These are phyloP conservation scores for Chelonia mydas DNA, from an alignment of 2,797 vertebrate species.

Conservation along the genomic window DNA sequence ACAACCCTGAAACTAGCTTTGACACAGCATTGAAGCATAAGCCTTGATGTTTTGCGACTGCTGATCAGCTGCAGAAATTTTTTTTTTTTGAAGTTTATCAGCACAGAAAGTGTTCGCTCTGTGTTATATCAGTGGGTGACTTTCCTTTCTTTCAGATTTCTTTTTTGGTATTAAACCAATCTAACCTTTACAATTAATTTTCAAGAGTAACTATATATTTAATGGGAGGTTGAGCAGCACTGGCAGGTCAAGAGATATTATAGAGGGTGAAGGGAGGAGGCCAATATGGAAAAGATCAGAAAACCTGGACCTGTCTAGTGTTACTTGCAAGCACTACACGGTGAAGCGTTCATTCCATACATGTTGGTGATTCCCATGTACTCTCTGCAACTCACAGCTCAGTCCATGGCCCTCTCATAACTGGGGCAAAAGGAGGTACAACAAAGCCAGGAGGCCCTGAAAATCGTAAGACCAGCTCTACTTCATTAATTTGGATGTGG, in stretches of 20 bases:
- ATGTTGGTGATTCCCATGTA: not conserved
- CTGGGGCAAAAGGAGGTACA: not conserved
- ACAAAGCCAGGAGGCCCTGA: not conserved
- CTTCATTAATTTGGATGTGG: not conserved
- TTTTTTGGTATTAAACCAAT: constrained; percentile 33
- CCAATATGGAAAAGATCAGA: not conserved
- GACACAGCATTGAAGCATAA: fast-evolving
- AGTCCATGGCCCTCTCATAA: constrained; percentile 30
- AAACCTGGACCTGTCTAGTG: not conserved
- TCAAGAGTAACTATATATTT: constrained; percentile 4
- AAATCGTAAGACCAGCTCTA: not conserved
- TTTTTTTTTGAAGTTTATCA: not conserved
- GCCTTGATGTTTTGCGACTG: not conserved
- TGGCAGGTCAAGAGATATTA: constrained; percentile 18
- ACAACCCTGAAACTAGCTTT: not conserved
- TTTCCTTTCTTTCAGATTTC: constrained; percentile 23
- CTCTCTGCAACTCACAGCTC: constrained; percentile 9
- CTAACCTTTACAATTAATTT: constrained; percentile 37
- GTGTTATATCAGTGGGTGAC: not conserved
- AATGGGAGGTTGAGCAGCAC: constrained; percentile 13
- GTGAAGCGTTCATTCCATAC: not conserved
- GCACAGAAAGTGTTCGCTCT: not conserved
- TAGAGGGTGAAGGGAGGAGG: not conserved
- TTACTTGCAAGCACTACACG: not conserved
- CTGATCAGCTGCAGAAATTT: constrained; percentile 3